phyloP scores from a whole-genome alignment of 2,888 invertebrate genomes.

The Schizaphis graminum region DNA sequence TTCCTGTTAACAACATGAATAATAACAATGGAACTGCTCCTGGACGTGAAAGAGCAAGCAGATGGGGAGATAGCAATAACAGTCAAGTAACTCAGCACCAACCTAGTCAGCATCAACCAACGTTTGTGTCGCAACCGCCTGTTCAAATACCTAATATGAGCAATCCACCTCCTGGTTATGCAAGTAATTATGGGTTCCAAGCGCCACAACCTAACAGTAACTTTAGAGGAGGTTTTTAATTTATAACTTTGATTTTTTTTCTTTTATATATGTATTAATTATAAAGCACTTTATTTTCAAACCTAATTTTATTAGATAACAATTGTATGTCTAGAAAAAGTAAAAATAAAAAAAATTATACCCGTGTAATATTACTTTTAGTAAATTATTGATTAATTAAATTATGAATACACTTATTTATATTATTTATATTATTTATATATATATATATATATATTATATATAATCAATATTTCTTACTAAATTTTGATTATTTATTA shows the following conservation, averaged over 20 bases:
- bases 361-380: conserved; percentile 37
- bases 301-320: conserved; percentile 40
- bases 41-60: conserved; percentile 57
- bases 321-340: conserved; percentile 12
- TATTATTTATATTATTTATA: not conserved
- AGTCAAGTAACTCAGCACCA: conserved; percentile 50
- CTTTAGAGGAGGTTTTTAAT: conserved; percentile 62
- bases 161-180: conserved; percentile 58
- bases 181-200: conserved; percentile 47
- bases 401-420: not conserved
- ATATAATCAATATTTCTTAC: not conserved
- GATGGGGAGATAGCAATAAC: conserved; percentile 63
- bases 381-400: conserved; percentile 40
- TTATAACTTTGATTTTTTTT: conserved; percentile 6
- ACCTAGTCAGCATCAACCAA: conserved; percentile 59
- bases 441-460: not conserved
- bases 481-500: not conserved
- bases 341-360: conserved; percentile 20
- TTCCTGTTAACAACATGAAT: conserved; percentile 1
- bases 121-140: conserved; percentile 48
- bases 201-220: conserved; percentile 31
- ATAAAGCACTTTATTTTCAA: conserved; percentile 54
- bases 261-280: conserved; percentile 27
- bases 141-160: conserved; percentile 60
- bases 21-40: conserved; percentile 44